A percentile compares a stretch with the other conserved stretches of the same genome.
phyloP scores from a whole-genome alignment of 1,140 invertebrate genomes.

The Charaxes varanes region DNA sequence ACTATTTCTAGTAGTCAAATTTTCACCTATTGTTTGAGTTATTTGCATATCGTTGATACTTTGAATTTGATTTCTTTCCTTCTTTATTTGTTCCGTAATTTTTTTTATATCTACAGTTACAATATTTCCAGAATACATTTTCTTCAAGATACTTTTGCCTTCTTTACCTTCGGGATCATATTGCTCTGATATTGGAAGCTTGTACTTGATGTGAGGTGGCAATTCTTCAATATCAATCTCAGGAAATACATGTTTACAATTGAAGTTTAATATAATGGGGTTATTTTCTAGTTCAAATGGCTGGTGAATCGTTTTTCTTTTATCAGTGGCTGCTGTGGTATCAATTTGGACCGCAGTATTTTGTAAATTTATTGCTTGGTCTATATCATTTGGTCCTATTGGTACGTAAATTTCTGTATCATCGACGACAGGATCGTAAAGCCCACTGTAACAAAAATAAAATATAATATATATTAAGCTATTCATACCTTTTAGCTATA shows the following conservation, averaged over 20 bases:
- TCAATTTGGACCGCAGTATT: neutral
- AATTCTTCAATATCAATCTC: slow-evolving; percentile 16
- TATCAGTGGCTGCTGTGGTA: neutral
- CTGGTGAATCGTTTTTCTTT: no score
- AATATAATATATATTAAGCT: no score
- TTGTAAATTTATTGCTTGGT: slow-evolving; percentile 25
- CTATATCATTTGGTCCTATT: slow-evolving; percentile 47
- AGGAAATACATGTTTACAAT: slow-evolving; percentile 9
- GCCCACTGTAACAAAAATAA: slow-evolving; percentile 39
- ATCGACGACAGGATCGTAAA: slow-evolving; percentile 51
- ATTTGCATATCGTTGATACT: no score
- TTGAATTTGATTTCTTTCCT: slow-evolving; percentile 1
- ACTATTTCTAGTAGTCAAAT: no score
- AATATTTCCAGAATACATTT: slow-evolving; percentile 4
- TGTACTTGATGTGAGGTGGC: slow-evolving; percentile 38
- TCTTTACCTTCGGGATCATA: slow-evolving; percentile 47
- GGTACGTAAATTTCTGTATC: slow-evolving; percentile 43
- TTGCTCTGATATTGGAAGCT: slow-evolving; percentile 48
- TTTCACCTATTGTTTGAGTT: no score
- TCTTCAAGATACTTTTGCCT: slow-evolving; percentile 15
- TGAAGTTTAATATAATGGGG: slow-evolving; percentile 4
- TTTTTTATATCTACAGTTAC: slow-evolving; percentile 11
- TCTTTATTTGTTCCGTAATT: slow-evolving; percentile 1
- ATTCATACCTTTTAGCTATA: no score
- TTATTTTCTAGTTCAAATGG: no score